Percentiles rank a stretch among this genome's conserved stretches.
Evolutionary conservation across 2,888 invertebrate species (phyloP).

Genomic region (Seladonia tumulorum): DNA sequence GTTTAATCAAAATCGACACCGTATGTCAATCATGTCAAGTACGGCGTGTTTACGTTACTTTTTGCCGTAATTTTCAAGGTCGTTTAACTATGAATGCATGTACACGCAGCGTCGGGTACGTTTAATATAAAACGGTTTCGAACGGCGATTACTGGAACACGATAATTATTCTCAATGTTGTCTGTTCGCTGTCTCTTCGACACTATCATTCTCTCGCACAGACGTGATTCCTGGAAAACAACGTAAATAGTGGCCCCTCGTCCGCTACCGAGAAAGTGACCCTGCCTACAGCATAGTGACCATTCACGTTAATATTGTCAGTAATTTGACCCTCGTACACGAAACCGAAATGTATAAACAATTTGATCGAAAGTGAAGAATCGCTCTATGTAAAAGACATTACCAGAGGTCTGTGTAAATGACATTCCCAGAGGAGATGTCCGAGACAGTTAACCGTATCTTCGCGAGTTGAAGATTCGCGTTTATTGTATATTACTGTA

Average conservation of each 20-base stretch:
- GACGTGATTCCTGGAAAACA: not conserved
- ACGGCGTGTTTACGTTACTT: too few species aligned
- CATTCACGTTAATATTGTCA: not conserved
- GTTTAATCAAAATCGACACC: not conserved
- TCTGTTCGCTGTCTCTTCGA: not conserved
- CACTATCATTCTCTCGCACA: not conserved
- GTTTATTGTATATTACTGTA: too few species aligned
- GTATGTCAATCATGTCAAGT: too few species aligned
- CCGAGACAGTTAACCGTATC: not conserved
- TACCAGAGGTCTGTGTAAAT: too few species aligned
- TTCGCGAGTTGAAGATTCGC: not conserved
- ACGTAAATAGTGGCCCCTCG: not conserved
- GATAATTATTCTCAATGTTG: not conserved
- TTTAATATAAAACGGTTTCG: not conserved
- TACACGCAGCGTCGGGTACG: not conserved
- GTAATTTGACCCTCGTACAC: not conserved
- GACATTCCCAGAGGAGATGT: not conserved
- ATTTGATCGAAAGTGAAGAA: not conserved
- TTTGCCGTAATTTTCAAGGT: too few species aligned
- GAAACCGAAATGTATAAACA: not conserved
- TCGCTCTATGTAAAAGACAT: too few species aligned
- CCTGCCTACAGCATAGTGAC: not conserved
- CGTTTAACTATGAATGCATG: not conserved
- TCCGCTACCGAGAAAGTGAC: not conserved
- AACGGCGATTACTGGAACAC: not conserved